Evolutionary conservation across 2,888 invertebrate genomes (phyloP).

Genomic region (Athalia cordata): DNA sequence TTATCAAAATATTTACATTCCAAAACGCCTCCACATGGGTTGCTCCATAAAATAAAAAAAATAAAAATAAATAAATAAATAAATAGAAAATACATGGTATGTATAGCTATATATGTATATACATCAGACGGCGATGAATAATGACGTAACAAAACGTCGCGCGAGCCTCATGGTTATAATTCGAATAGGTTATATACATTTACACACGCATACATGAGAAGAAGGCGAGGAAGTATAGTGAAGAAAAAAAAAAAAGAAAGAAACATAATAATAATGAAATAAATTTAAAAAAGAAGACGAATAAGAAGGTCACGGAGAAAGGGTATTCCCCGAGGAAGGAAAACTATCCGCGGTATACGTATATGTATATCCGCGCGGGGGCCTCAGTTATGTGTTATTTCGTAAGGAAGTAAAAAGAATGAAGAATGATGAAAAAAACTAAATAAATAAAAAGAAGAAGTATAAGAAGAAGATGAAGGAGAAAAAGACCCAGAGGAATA

Average conservation of each 20-base stretch:
- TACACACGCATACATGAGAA: not conserved
- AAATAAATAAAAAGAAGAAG: no score
- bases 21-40: no score
- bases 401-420: constrained; percentile 9
- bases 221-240: not conserved
- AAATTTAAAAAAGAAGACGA: not conserved
- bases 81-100: not conserved
- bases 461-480: no score
- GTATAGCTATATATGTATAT: not conserved
- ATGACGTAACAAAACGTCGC: not conserved
- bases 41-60: no score
- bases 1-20: not conserved
- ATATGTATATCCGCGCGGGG: not conserved
- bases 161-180: not conserved
- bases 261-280: no score
- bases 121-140: not conserved
- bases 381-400: constrained; percentile 4
- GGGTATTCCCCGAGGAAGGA: constrained; percentile 27
- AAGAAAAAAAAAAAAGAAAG: no score
- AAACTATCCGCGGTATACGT: not conserved
- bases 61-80: no score
- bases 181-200: not conserved
- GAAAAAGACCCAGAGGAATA: no score
- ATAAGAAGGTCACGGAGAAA: not conserved
- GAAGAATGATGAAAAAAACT: no score